A percentile compares a stretch with the other conserved stretches of the same genome.
phyloP scores from a whole-genome alignment of 2,888 invertebrate species.

The Polydrusus tereticollis region DNA sequence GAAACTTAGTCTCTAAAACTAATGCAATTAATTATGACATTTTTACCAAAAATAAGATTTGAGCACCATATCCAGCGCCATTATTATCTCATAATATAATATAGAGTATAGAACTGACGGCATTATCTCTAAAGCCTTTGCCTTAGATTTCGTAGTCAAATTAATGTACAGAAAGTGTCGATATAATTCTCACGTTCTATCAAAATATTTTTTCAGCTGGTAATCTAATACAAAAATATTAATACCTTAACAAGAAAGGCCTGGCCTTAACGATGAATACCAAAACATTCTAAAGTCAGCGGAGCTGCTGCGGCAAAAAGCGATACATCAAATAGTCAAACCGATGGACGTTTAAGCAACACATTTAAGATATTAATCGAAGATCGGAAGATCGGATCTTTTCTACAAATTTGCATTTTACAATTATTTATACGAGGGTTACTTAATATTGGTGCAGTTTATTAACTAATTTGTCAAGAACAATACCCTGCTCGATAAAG shows the following conservation, averaged over 20 bases:
- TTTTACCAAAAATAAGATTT: too few relatives aligned
- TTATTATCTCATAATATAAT: too few relatives aligned
- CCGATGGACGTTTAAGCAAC: constrained; percentile 57
- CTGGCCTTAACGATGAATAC: constrained; percentile 31
- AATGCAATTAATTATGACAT: too few relatives aligned
- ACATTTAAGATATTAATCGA: constrained; percentile 56
- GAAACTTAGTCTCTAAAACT: too few relatives aligned
- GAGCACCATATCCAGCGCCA: too few relatives aligned
- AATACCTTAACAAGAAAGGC: constrained; percentile 26
- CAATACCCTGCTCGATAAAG: too few relatives aligned
- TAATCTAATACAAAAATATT: constrained; percentile 46
- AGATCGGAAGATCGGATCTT: constrained; percentile 40
- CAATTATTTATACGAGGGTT: constrained; percentile 24
- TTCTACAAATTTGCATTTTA: constrained; percentile 21
- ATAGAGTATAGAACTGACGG: too few relatives aligned
- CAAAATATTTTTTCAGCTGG: constrained; percentile 45
- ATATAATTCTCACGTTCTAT: constrained; percentile 39
- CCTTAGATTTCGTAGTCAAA: not conserved
- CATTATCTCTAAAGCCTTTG: too few relatives aligned
- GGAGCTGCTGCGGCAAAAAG: constrained; percentile 42
- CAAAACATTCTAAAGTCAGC: constrained; percentile 26
- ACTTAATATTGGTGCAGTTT: not conserved
- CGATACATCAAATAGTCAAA: constrained; percentile 58
- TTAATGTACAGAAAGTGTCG: not conserved
- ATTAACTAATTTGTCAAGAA: too few relatives aligned